Evolutionary conservation across 2,797 vertebrate genomes (phyloP).

Genomic region (Perodicticus potto): DNA sequence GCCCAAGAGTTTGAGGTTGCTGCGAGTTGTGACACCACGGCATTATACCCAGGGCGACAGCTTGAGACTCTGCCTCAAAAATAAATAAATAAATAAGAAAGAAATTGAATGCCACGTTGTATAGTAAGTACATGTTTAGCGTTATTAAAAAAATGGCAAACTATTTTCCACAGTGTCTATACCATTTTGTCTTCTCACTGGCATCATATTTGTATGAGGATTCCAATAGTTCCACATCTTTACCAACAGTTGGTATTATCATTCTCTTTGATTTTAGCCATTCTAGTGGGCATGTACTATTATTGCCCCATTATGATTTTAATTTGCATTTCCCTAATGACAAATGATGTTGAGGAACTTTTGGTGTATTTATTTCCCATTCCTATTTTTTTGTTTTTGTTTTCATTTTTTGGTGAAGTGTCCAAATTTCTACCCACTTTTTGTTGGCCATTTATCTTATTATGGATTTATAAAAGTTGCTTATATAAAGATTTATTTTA

Average conservation of each 20-base stretch:
- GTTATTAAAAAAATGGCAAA: neutral
- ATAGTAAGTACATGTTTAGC: slow-evolving; percentile 21
- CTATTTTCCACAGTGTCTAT: neutral
- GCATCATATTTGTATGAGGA: neutral
- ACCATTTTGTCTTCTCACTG: neutral
- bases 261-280: neutral
- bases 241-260: neutral
- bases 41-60: too few relatives aligned
- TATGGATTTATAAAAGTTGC: neutral
- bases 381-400: neutral
- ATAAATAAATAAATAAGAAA: neutral
- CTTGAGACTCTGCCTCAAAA: too few relatives aligned
- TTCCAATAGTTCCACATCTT: neutral
- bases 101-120: neutral
- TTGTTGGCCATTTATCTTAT: neutral
- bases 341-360: neutral
- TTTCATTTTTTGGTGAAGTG: neutral
- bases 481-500: slow-evolving; percentile 2
- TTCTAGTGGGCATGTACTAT: neutral
- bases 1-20: too few relatives aligned
- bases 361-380: neutral
- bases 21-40: too few relatives aligned
- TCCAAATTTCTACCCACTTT: neutral
- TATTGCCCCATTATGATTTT: neutral
- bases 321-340: neutral